phyloP scores from a whole-genome alignment of 64 coral and sea anemone genomes.

The Montipora foliosa region DNA sequence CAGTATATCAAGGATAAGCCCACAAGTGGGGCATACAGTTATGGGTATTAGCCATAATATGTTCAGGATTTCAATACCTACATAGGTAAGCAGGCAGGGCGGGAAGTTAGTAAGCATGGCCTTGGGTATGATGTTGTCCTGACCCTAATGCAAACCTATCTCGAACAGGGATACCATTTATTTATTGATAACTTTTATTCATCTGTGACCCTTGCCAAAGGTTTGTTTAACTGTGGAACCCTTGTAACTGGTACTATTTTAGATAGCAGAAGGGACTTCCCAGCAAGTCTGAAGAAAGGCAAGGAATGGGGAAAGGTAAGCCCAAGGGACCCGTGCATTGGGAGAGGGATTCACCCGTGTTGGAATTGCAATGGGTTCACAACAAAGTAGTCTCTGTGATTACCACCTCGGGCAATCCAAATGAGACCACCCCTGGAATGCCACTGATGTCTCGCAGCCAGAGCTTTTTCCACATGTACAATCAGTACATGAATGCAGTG shows the following conservation, averaged over 20 bases:
- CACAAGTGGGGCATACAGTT: conserved; percentile 61
- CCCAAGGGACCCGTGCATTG: too few relatives aligned
- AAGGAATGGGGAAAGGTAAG: too few relatives aligned
- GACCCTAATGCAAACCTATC: conserved; percentile 8
- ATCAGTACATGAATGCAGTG: too few relatives aligned
- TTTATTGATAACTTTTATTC: conserved; percentile 57
- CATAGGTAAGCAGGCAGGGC: not conserved
- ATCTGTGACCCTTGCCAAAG: conserved; percentile 44
- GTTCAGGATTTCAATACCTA: conserved; percentile 16
- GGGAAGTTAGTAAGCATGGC: conserved; percentile 47
- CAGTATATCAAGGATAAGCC: conserved; percentile 75
- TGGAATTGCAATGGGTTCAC: too few relatives aligned
- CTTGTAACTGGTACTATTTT: not conserved
- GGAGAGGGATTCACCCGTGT: too few relatives aligned
- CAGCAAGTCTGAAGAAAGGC: too few relatives aligned
- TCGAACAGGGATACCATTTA: conserved; percentile 54
- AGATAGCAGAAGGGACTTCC: too few relatives aligned
- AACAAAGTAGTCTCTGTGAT: too few relatives aligned
- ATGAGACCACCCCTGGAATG: too few relatives aligned
- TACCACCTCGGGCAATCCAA: too few relatives aligned
- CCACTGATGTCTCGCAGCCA: too few relatives aligned
- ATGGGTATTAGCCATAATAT: conserved; percentile 38
- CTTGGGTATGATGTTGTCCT: conserved; percentile 49
- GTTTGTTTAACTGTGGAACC: conserved; percentile 8
- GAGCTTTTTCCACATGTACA: too few relatives aligned